Percentiles rank a stretch among this genome's conserved stretches.
phyloP scores from a whole-genome alignment of 2,113 vertebrate species.

The Crotalus helleri region DNA sequence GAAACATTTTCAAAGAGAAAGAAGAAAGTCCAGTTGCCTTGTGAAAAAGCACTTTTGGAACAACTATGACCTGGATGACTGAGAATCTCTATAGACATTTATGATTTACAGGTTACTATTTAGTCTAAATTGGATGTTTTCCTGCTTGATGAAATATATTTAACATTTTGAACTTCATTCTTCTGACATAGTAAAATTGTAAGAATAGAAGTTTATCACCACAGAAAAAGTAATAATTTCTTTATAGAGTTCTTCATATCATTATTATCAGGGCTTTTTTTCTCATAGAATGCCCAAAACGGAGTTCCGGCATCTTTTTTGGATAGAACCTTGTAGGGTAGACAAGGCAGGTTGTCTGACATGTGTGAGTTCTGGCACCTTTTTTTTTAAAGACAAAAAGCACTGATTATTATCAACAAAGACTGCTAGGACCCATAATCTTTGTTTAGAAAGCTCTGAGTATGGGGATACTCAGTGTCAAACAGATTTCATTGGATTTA shows the following conservation, averaged over 20 bases:
- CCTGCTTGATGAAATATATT: constrained; percentile 7
- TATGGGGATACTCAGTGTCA: neutral
- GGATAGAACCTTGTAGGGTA: too few relatives aligned
- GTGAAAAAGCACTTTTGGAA: too few relatives aligned
- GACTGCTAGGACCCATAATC: neutral
- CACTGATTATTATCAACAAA: neutral
- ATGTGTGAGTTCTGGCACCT: too few relatives aligned
- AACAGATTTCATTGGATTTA: neutral
- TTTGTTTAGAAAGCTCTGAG: neutral
- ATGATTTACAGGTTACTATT: constrained; percentile 56
- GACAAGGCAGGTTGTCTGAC: too few relatives aligned
- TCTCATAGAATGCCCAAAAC: too few relatives aligned
- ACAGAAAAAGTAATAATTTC: neutral
- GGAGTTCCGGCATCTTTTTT: too few relatives aligned
- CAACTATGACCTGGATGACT: too few relatives aligned
- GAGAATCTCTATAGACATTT: too few relatives aligned
- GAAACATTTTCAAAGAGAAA: too few relatives aligned
- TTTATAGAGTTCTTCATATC: neutral
- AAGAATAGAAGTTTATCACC: constrained; percentile 27
- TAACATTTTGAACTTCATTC: constrained; percentile 48
- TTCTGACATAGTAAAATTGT: constrained; percentile 33
- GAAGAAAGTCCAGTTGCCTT: too few relatives aligned
- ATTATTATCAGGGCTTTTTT: neutral
- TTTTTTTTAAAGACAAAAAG: too few relatives aligned
- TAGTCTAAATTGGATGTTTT: constrained; percentile 49